Conservation (phyloP, 2,888 invertebrate species). For the Dascillus cervinus region DNA sequence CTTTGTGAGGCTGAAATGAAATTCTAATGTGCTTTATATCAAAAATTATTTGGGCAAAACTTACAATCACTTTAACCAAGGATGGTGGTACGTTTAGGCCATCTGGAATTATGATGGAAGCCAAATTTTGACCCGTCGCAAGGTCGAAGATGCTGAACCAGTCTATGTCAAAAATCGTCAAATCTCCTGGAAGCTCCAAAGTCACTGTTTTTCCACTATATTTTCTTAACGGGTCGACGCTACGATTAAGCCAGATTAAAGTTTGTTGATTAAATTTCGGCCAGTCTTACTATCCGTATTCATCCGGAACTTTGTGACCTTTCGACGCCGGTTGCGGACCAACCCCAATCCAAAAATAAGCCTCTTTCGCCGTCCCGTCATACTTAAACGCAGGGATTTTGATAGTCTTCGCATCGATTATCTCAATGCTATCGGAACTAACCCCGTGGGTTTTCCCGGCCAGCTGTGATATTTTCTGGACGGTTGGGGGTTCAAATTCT, state of each 20-base stretch:
- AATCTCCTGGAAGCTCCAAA: slow-evolving; percentile 71
- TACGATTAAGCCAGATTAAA: slow-evolving; percentile 32
- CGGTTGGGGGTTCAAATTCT: slow-evolving; percentile 78
- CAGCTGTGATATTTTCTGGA: slow-evolving; percentile 49
- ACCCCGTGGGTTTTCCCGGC: slow-evolving; percentile 58
- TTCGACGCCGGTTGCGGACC: slow-evolving; percentile 80
- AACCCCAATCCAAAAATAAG: slow-evolving; percentile 83
- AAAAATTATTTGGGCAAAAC: slow-evolving; percentile 14
- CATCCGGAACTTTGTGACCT: slow-evolving; percentile 79
- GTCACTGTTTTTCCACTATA: slow-evolving; percentile 68
- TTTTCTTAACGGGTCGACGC: slow-evolving; percentile 68
- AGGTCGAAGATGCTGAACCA: slow-evolving; percentile 80
- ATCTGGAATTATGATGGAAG: slow-evolving; percentile 70
- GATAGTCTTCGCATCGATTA: slow-evolving; percentile 75
- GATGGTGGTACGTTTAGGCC: slow-evolving; percentile 82
- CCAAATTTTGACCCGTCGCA: slow-evolving; percentile 58
- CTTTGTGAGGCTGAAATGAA: slow-evolving; percentile 47
- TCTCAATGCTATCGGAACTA: slow-evolving; percentile 62
- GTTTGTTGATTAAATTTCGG: not conserved
- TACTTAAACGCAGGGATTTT: slow-evolving; percentile 68
- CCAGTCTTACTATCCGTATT: slow-evolving; percentile 78
- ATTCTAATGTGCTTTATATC: slow-evolving; percentile 14
- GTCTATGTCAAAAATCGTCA: slow-evolving; percentile 71
- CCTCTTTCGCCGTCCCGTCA: slow-evolving; percentile 67
- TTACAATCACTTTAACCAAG: slow-evolving; percentile 53